Conservation (phyloP, 2,113 vertebrate species). For the Silurus meridionalis region DNA sequence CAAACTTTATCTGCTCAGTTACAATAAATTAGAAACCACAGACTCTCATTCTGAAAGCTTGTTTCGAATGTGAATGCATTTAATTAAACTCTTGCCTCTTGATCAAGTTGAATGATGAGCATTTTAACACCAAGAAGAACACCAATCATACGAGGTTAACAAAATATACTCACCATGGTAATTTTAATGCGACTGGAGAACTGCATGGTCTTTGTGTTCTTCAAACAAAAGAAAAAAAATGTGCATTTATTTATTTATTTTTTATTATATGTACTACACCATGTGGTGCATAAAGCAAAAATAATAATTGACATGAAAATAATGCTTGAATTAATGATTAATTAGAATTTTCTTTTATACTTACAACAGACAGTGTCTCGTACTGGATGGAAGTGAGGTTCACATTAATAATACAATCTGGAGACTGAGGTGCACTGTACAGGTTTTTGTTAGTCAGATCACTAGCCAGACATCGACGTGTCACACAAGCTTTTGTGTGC, state of each 20-base stretch:
- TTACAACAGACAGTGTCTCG: constrained; percentile 68
- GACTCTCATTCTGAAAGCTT: background rate
- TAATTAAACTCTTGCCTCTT: too few relatives aligned
- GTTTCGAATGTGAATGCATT: background rate
- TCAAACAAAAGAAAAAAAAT: constrained; percentile 4
- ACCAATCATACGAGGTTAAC: background rate
- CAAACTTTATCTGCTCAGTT: background rate
- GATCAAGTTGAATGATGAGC: background rate
- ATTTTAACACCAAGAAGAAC: background rate
- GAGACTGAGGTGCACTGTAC: constrained; percentile 62
- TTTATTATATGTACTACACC: background rate
- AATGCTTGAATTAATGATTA: background rate
- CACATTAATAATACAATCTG: constrained; percentile 55
- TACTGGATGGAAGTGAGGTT: constrained; percentile 60
- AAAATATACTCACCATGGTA: constrained; percentile 55
- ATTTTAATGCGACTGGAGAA: constrained; percentile 59
- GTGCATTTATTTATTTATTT: background rate
- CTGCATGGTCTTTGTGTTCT: constrained; percentile 67
- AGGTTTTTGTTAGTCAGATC: constrained; percentile 44
- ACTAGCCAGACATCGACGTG: constrained; percentile 65
- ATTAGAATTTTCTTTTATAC: constrained; percentile 34
- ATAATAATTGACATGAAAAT: background rate
- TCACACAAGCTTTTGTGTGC: constrained; percentile 44
- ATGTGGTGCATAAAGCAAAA: background rate
- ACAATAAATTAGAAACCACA: background rate